Conservation (phyloP, 2,113 vertebrate species). For the Manacus vitellinus region DNA sequence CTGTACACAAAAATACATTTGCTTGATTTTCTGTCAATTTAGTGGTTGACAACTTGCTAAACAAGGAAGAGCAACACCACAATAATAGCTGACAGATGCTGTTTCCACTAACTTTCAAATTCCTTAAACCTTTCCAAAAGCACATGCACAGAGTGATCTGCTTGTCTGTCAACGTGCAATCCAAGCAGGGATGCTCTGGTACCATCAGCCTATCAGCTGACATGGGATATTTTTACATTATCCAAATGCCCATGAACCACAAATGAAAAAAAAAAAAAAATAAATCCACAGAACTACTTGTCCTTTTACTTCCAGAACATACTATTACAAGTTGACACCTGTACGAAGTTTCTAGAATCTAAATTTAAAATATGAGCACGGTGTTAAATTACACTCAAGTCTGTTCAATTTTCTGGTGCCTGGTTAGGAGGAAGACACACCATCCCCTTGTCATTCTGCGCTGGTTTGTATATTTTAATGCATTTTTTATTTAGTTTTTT, state of each 20-base stretch:
- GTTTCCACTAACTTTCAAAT: conserved; percentile 25
- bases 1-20: neutral
- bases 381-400: neutral
- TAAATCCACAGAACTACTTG: neutral
- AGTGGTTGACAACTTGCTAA: conserved; percentile 56
- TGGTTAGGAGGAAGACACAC: neutral
- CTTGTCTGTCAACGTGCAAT: neutral
- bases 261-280: neutral
- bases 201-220: neutral
- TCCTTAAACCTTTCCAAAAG: neutral
- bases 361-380: neutral
- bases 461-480: neutral
- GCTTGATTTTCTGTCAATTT: conserved; percentile 42
- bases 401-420: neutral
- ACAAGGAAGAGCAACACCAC: conserved; percentile 23
- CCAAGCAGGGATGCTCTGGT: neutral
- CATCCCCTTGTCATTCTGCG: neutral
- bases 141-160: neutral
- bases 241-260: neutral
- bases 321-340: neutral
- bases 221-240: neutral
- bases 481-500: neutral
- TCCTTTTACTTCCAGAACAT: neutral
- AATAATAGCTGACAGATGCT: conserved; percentile 64
- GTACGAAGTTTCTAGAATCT: neutral